Percentiles rank a stretch among this genome's conserved stretches.
These are phyloP conservation scores for Balaenoptera acutorostrata DNA, from an alignment of 2,113 vertebrate species.

Conservation along the genomic window DNA sequence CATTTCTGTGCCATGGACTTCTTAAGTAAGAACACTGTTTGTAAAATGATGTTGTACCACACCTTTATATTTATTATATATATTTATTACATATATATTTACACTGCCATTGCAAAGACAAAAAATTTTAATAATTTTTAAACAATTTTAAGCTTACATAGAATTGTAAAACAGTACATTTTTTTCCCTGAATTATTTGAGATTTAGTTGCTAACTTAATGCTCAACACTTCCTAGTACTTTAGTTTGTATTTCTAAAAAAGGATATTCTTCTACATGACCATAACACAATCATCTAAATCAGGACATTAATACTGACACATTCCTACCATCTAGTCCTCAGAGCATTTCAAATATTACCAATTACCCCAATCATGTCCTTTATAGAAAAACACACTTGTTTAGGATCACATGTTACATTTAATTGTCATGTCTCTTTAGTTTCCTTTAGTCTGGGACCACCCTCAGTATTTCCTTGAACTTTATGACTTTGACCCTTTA, in stretches of 20 bases:
- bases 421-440: not conserved
- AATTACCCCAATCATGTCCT: no score
- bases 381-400: no score
- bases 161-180: not conserved
- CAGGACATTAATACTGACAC: no score
- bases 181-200: not conserved
- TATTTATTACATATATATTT: not conserved
- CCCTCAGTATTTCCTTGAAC: not conserved
- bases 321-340: no score
- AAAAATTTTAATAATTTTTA: not conserved
- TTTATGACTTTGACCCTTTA: not conserved
- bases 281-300: no score
- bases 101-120: not conserved
- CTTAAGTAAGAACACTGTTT: conserved; percentile 8
- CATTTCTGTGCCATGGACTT: not conserved
- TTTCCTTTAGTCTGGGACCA: not conserved
- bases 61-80: not conserved
- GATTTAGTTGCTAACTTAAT: not conserved
- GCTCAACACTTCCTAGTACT: not conserved
- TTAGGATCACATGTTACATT: not conserved
- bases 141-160: not conserved
- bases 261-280: not conserved
- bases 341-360: no score
- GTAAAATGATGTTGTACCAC: not conserved
- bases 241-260: not conserved